phyloP scores from a whole-genome alignment of 2,888 invertebrate genomes.

The Bursaphelenchus okinawaensis region DNA sequence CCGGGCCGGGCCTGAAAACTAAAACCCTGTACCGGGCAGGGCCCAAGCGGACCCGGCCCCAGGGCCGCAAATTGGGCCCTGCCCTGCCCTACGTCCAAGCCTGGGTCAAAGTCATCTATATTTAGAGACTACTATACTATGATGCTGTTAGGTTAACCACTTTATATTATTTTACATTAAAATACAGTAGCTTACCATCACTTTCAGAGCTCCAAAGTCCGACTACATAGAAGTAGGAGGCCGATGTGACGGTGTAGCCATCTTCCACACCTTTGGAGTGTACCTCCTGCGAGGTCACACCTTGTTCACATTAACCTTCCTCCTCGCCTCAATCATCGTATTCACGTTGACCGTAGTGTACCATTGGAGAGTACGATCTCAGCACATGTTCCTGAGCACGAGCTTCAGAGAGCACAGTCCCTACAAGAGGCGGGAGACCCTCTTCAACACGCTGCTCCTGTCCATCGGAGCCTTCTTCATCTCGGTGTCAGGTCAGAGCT shows the following conservation, averaged over 20 bases:
- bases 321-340: constrained; percentile 46
- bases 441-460: constrained; percentile 52
- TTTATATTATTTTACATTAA: constrained; percentile 1
- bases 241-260: constrained; percentile 47
- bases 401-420: constrained; percentile 43
- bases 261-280: constrained; percentile 50
- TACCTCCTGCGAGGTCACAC: constrained; percentile 48
- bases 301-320: constrained; percentile 50
- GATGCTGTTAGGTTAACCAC: neutral
- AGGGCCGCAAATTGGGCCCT: too few species aligned
- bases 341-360: constrained; percentile 50
- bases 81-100: too few species aligned
- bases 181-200: neutral
- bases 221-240: constrained; percentile 47
- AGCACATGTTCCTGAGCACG: constrained; percentile 41
- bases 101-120: too few species aligned
- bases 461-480: constrained; percentile 50
- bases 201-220: constrained; percentile 32
- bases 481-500: constrained; percentile 50
- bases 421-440: constrained; percentile 48
- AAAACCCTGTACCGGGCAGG: too few species aligned
- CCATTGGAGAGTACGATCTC: constrained; percentile 45
- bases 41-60: too few species aligned
- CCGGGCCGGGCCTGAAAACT: too few species aligned
- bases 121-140: neutral